phyloP scores from a whole-genome alignment of 1,140 invertebrate species.

The Bombus confusus region DNA sequence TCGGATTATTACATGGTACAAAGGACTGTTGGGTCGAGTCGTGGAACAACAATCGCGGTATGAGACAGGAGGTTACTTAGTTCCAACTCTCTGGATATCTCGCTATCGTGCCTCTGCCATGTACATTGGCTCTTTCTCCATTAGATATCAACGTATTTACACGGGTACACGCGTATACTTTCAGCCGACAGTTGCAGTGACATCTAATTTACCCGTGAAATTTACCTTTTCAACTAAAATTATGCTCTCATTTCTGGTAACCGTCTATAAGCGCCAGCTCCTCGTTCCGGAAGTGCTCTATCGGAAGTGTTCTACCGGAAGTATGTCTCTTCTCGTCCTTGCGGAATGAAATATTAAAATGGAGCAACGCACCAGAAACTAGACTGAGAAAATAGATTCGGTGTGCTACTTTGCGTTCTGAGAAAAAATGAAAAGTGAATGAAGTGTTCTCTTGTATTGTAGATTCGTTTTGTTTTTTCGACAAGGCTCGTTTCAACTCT shows the following conservation, averaged over 20 bases:
- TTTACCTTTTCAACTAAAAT: slow-evolving; percentile 39
- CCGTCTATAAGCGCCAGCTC: not conserved
- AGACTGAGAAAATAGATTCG: not conserved
- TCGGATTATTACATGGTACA: slow-evolving; percentile 21
- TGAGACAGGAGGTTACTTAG: slow-evolving; percentile 1
- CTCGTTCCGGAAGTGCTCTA: not conserved
- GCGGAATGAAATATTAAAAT: slow-evolving; percentile 18
- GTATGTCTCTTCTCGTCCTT: not conserved
- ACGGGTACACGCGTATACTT: not conserved
- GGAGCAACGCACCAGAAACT: too few species aligned
- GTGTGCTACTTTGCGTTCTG: not conserved
- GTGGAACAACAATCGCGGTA: slow-evolving; percentile 16
- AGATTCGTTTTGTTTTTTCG: not conserved
- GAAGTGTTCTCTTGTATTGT: too few species aligned
- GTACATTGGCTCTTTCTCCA: not conserved
- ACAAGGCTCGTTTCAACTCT: not conserved
- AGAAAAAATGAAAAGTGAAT: not conserved
- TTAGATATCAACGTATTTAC: slow-evolving; percentile 25
- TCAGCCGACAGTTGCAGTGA: not conserved
- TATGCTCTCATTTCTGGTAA: slow-evolving; percentile 27
- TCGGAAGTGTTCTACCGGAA: not conserved
- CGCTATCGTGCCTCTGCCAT: not conserved
- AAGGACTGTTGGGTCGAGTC: not conserved
- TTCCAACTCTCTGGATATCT: not conserved
- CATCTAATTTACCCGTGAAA: slow-evolving; percentile 33